Base-by-base conservation (phyloP, 1,140 invertebrate species). In the Leptinotarsa undecemlineata region DNA sequence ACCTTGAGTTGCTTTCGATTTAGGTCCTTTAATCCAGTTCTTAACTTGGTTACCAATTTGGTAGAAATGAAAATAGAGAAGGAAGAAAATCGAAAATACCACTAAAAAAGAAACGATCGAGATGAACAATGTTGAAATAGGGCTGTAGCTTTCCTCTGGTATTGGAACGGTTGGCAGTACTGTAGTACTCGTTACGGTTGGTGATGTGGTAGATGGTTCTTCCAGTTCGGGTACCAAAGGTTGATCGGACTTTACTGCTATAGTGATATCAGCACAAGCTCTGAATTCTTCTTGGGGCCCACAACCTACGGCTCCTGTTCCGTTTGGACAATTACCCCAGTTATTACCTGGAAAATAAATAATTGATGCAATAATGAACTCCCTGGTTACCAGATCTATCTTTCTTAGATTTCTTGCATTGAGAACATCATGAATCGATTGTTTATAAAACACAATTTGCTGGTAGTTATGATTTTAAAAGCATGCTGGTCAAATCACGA, bases 201-300 rank as follows among this genome's bases (percentile, higher is more conserved):
- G 20, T 73, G 42, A 15, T 23, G 73, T 6, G 21, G 68, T 77
- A 4, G 72, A 64, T 67, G 48, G 68, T 47, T 71, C 66, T 70
- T 63, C 69, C 63, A 76, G 26, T 71, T 77, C 73, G 60, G 71
- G 67, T 47, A 81, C 66, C 79, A 80, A 78, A 48, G 72, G 67
- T 48, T 78, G 76, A 42, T 77, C 78, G 6, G 76, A 70, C 72
- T 81, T 82, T n/a, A 79, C 81, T 2, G 76, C 75, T 14, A 97
- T 92, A 2, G 89, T 86, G 14, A 96, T 91, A 81, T 96, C 95
- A 1, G 95, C 91, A 79, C 95, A 96, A 0, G 93, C 91, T 11
- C 95, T 88, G 82, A 96, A 97, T 81, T 95, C 93, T 82, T 96
- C 94, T 84, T 96, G 94, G 0, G 91, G 91, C 0, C 95, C 95